Conservation (phyloP, 2,888 invertebrate genomes). For the Drosophila anomalata region DNA sequence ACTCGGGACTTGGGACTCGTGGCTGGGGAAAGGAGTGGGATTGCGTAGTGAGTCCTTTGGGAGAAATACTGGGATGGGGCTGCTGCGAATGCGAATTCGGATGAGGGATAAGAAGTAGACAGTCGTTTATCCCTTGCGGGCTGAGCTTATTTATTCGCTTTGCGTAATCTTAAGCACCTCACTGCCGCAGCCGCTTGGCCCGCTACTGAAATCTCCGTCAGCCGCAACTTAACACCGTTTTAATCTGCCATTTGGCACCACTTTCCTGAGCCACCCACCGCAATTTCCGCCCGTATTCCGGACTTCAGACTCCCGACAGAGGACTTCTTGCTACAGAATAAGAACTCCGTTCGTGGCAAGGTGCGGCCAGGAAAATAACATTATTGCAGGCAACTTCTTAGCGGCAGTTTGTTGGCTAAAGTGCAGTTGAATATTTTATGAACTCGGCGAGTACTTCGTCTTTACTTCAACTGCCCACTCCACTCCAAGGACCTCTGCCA, state of each 20-base stretch:
- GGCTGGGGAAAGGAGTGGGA: background rate
- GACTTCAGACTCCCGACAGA: slow-evolving; percentile 34
- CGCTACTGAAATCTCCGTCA: slow-evolving; percentile 52
- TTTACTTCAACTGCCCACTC: slow-evolving; percentile 53
- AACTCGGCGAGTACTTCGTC: slow-evolving; percentile 74
- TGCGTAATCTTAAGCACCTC: slow-evolving; percentile 50
- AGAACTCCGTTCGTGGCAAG: slow-evolving; percentile 31
- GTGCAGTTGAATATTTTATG: slow-evolving; percentile 80
- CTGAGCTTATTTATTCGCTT: slow-evolving; percentile 48
- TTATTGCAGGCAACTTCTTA: slow-evolving; percentile 77
- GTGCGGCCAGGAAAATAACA: slow-evolving; percentile 67
- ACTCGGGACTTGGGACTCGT: slow-evolving; percentile 1
- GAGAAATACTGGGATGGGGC: background rate
- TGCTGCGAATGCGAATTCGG: slow-evolving; percentile 1
- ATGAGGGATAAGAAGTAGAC: slow-evolving; percentile 22
- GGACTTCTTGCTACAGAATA: slow-evolving; percentile 48
- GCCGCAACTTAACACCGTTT: slow-evolving; percentile 70
- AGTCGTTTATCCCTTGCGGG: slow-evolving; percentile 40
- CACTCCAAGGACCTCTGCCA: slow-evolving; percentile 17
- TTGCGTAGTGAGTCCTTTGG: slow-evolving; percentile 24
- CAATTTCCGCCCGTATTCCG: slow-evolving; percentile 47
- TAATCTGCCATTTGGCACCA: slow-evolving; percentile 76
- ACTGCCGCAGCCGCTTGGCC: slow-evolving; percentile 22
- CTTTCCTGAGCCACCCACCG: slow-evolving; percentile 29
- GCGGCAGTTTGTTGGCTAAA: slow-evolving; percentile 69